Evolutionary conservation across 2,888 invertebrate species (phyloP).

Genomic region (Nymphalis c-album): DNA sequence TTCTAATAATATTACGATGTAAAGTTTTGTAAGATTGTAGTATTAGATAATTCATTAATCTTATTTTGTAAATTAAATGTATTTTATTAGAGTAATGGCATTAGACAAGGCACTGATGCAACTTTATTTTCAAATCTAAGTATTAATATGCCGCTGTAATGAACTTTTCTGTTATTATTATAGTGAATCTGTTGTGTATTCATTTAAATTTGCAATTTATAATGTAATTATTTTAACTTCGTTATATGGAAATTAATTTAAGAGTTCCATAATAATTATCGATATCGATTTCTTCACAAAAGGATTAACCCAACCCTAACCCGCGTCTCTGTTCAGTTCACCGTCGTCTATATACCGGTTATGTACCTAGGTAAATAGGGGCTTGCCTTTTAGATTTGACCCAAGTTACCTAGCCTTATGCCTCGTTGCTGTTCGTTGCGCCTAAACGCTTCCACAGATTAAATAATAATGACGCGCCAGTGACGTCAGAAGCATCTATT

Average conservation of each 20-base stretch:
- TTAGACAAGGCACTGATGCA: too few species aligned
- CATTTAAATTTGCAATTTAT: not conserved
- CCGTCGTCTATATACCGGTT: conserved; percentile 55
- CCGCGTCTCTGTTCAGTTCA: conserved; percentile 57
- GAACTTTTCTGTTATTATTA: too few species aligned
- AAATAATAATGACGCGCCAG: conserved; percentile 43
- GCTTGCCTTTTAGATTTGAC: conserved; percentile 67
- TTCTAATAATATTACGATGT: too few species aligned
- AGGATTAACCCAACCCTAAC: conserved; percentile 40
- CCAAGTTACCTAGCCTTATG: conserved; percentile 49
- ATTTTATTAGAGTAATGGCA: too few species aligned
- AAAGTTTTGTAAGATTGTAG: too few species aligned
- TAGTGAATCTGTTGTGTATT: too few species aligned
- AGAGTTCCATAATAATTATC: not conserved
- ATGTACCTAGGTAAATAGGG: conserved; percentile 65
- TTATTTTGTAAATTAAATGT: too few species aligned
- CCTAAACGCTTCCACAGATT: conserved; percentile 45
- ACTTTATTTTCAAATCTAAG: too few species aligned
- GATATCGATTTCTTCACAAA: conserved; percentile 36
- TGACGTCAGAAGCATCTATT: conserved; percentile 38
- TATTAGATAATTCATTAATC: too few species aligned
- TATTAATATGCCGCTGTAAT: too few species aligned
- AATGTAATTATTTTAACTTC: not conserved
- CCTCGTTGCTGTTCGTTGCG: conserved; percentile 41
- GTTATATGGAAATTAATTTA: not conserved